Base-by-base conservation (phyloP, 2,888 invertebrate species). In the Troides oblongomaculatus region DNA sequence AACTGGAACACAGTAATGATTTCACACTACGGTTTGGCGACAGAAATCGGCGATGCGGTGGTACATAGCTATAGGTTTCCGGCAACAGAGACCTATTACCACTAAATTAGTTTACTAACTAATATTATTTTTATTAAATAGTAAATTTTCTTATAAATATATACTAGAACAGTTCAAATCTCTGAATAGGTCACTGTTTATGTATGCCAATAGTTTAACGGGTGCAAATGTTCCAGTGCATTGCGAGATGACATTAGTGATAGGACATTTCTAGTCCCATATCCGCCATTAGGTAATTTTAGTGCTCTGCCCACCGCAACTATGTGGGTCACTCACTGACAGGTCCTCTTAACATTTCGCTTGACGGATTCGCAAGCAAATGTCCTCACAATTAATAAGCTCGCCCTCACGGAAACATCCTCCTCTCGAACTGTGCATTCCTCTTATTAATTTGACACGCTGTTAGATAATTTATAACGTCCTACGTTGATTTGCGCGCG, bases 381-480 rank as follows among this genome's bases (percentile, higher is more conserved):
- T 90, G 89, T 87, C 85, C 80, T 76, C 77, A 84, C 89, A 86
- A 90, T 91, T 92, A 91, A 92, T 92, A 89, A 87, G 82, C 84
- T 72, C 74, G 66, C 71, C 73, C 71, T 82, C 80, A 81, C 86
- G 88, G 89, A 89, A 89, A 88, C 87, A 85, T 84, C 82, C 80
- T 82, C 83, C 81, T 81, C 79, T 85, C 86, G 83, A 81, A 81
- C 82, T 76, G 79, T 79, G 84, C 88, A 91, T 92, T 93, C 90
- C 88, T 84, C 82, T 88, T 87, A 92, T 92, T 93, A 92, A 93
- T 93, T 92, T 93, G 92, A 92, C 89, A 88, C 85, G 90, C 87
- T 86, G 88, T 87, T 87, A 84, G 88, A 87, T 93, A 92, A 93
- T 93, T 93, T 92, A 93, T 92, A 85, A 92, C 93, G 89, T 92